phyloP scores from a whole-genome alignment of 2,888 invertebrate genomes.

The Leptarthrus brevirostris region DNA sequence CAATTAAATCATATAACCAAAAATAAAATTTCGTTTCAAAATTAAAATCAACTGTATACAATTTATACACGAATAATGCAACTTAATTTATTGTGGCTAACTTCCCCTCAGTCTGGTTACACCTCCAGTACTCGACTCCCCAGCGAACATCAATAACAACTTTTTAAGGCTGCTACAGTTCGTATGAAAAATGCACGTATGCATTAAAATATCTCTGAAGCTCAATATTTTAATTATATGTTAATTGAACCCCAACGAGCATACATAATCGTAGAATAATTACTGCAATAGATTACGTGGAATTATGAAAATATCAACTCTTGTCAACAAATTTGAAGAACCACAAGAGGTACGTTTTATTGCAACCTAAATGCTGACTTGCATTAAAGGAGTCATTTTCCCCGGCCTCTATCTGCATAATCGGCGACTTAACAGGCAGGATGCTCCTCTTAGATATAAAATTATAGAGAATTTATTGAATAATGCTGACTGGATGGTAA shows the following conservation, averaged over 20 bases:
- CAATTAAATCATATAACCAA: too few relatives aligned
- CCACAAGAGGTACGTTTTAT: not conserved
- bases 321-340: slow-evolving; percentile 24
- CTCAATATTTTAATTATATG: not conserved
- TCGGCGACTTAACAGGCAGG: slow-evolving; percentile 18
- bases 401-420: slow-evolving; percentile 22
- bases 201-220: too few relatives aligned
- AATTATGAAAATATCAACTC: slow-evolving; percentile 40
- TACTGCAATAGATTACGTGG: slow-evolving; percentile 6
- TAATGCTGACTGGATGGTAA: slow-evolving; percentile 10
- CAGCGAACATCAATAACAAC: too few relatives aligned
- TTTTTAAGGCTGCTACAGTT: too few relatives aligned
- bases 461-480: slow-evolving; percentile 27
- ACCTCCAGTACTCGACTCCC: too few relatives aligned
- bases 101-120: too few relatives aligned
- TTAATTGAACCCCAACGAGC: slow-evolving; percentile 34
- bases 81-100: too few relatives aligned
- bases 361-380: slow-evolving; percentile 29
- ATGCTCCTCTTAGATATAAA: slow-evolving; percentile 1
- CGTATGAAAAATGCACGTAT: too few relatives aligned
- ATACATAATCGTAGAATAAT: not conserved
- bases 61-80: too few relatives aligned
- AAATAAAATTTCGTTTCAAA: too few relatives aligned
- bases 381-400: slow-evolving; percentile 19
- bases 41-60: too few relatives aligned